phyloP scores from a whole-genome alignment of 2,797 vertebrate genomes.

The Tokudaia tokunoshimensis region DNA sequence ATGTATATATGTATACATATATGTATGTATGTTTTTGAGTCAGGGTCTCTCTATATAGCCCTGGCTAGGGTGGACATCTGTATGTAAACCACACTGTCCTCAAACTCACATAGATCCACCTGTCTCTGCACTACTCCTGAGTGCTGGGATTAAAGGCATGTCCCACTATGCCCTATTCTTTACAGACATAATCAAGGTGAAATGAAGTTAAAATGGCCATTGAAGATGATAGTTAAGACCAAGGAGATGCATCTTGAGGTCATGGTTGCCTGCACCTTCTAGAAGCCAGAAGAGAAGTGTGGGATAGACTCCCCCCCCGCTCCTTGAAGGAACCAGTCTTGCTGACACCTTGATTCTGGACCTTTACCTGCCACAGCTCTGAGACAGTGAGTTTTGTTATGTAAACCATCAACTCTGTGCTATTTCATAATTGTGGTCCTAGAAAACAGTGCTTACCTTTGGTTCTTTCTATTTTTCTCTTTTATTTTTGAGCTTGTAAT shows the following conservation, averaged over 20 bases:
- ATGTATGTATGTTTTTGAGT: neutral
- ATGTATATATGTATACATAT: too few relatives aligned
- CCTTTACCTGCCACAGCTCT: neutral
- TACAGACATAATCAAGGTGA: slow-evolving; percentile 3
- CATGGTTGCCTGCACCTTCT: neutral
- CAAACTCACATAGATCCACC: neutral
- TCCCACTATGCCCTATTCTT: neutral
- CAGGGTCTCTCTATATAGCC: neutral
- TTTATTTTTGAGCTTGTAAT: neutral
- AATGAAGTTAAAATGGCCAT: neutral
- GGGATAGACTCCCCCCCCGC: neutral
- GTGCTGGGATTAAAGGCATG: neutral
- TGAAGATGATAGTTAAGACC: neutral
- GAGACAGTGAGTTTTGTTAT: slow-evolving; percentile 1
- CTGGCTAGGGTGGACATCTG: neutral
- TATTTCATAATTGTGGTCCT: neutral
- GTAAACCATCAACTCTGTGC: neutral
- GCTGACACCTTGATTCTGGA: neutral
- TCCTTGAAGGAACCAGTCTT: neutral
- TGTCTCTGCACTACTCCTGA: neutral
- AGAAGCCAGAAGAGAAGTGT: neutral
- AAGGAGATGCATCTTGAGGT: neutral
- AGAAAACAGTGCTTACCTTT: slow-evolving; percentile 26
- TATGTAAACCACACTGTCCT: neutral
- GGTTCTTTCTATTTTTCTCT: neutral